Evolutionary conservation across 2,888 invertebrate genomes (phyloP).

Genomic region (Drosophila merina): DNA sequence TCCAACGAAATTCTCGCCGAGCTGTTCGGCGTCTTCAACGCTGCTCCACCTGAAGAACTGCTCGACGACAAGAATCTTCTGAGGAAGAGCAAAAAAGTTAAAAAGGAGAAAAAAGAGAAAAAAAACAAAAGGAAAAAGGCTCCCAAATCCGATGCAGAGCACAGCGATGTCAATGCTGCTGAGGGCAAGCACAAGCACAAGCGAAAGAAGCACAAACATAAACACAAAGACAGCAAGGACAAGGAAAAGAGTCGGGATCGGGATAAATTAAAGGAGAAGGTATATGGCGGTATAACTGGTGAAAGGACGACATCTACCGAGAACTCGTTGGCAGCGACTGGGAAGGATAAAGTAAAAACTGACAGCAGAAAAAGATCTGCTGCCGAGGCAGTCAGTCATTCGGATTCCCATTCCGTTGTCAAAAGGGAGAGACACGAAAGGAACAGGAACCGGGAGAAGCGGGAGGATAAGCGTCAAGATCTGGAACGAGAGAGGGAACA

Average conservation of each 20-base stretch:
- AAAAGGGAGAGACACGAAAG: slow-evolving; percentile 32
- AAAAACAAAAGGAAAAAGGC: slow-evolving; percentile 46
- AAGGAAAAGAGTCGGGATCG: slow-evolving; percentile 66
- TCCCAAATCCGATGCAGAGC: slow-evolving; percentile 58
- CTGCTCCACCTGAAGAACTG: slow-evolving; percentile 87
- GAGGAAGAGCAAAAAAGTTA: slow-evolving; percentile 82
- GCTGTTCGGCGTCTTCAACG: slow-evolving; percentile 88
- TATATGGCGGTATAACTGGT: background rate
- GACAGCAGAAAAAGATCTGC: slow-evolving; percentile 32
- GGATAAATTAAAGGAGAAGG: slow-evolving; percentile 58
- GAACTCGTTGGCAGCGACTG: background rate
- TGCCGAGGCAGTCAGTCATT: background rate
- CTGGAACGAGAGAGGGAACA: slow-evolving; percentile 33
- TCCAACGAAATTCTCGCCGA: slow-evolving; percentile 91
- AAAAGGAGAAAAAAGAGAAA: slow-evolving; percentile 83
- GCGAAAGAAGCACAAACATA: slow-evolving; percentile 66
- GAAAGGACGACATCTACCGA: background rate
- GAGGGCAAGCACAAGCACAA: slow-evolving; percentile 72
- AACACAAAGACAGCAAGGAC: slow-evolving; percentile 59
- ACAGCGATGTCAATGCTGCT: slow-evolving; percentile 48
- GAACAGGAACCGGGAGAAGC: slow-evolving; percentile 15
- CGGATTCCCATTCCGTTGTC: background rate
- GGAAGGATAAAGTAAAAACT: slow-evolving; percentile 40
- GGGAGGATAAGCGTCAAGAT: slow-evolving; percentile 23
- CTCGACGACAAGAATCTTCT: slow-evolving; percentile 83